Percentiles rank a stretch among this genome's conserved stretches.
Evolutionary conservation across 2,888 invertebrate species (phyloP).

Genomic region (Mantis religiosa): DNA sequence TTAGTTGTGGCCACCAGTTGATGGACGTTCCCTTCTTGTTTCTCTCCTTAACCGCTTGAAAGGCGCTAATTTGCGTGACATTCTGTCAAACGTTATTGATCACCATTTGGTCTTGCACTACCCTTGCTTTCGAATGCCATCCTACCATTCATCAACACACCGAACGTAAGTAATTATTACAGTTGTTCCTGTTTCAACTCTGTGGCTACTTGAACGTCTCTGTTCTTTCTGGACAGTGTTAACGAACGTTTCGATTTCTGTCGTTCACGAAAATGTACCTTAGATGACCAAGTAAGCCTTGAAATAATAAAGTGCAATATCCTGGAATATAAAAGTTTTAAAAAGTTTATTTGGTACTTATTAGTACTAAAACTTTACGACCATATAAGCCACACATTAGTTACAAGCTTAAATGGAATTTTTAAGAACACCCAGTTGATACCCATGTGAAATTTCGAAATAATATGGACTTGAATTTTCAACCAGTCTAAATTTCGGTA

Average conservation of each 20-base stretch:
- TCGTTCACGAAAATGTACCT: background rate
- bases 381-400: no score
- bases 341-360: no score
- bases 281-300: no score
- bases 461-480: no score
- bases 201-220: background rate
- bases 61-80: conserved; percentile 32
- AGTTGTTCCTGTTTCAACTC: background rate
- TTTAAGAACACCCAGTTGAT: no score
- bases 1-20: background rate
- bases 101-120: conserved; percentile 20
- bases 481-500: no score
- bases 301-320: no score
- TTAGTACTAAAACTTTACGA: no score
- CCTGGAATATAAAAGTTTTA: no score
- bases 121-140: conserved; percentile 8
- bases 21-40: background rate
- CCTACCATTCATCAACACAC: conserved; percentile 1
- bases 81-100: conserved; percentile 33
- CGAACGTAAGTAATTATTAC: conserved; percentile 24
- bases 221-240: background rate
- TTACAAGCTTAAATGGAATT: no score
- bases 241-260: background rate
- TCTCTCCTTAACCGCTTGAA: conserved; percentile 1
- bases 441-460: no score